phyloP scores from a whole-genome alignment of 2,113 vertebrate genomes.

The Myotis davidii region DNA sequence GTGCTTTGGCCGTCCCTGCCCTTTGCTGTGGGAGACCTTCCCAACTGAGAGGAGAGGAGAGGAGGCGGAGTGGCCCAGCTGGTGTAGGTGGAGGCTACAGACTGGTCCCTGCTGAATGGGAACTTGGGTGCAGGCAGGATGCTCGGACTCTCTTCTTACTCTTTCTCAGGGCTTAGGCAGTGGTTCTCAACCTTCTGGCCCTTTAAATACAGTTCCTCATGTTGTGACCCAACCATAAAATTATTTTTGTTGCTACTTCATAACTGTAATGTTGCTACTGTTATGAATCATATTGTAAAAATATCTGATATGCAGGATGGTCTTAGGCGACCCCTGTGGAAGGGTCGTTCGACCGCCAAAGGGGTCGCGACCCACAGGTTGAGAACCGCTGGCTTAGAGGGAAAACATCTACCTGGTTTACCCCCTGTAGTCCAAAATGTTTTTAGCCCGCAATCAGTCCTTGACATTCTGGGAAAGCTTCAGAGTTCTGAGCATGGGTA shows the following conservation, averaged over 20 bases:
- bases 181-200: no score
- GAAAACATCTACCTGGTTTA: background rate
- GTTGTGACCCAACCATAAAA: no score
- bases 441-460: background rate
- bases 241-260: no score
- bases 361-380: no score
- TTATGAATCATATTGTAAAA: no score
- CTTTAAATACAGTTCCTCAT: no score
- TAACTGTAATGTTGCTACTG: no score
- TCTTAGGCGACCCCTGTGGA: no score
- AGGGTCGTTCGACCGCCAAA: no score
- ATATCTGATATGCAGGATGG: no score
- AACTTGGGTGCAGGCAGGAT: background rate
- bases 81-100: background rate
- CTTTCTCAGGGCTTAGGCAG: background rate
- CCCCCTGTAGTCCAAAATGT: background rate
- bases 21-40: background rate
- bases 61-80: background rate
- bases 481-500: background rate
- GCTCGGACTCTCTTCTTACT: background rate
- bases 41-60: background rate
- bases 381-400: background rate
- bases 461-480: background rate
- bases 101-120: accelerated
- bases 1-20: background rate